Percentiles rank a stretch among this genome's conserved stretches.
Evolutionary conservation across 2,888 invertebrate genomes (phyloP).

Genomic region (Sympetrum striolatum): DNA sequence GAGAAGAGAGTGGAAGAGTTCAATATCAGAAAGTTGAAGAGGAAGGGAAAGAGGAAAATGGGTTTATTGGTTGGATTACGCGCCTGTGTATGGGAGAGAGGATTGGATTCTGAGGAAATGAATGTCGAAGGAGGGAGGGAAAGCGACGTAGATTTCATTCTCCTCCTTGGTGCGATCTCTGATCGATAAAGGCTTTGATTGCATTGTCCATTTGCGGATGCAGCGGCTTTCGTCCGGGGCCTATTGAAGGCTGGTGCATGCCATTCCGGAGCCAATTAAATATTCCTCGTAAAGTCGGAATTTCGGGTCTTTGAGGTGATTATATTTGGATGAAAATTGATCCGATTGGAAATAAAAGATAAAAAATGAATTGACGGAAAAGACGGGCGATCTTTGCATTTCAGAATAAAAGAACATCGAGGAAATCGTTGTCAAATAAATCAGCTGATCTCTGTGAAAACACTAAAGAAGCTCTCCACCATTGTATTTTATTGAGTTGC

Average conservation of each 20-base stretch:
- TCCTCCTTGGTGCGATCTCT: not conserved
- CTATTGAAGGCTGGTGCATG: not conserved
- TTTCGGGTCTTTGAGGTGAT: too few species aligned
- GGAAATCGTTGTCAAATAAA: too few species aligned
- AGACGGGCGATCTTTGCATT: too few species aligned
- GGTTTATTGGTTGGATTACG: not conserved
- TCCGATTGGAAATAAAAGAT: too few species aligned
- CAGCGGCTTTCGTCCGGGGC: not conserved
- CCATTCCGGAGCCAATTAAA: not conserved
- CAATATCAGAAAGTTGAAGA: not conserved
- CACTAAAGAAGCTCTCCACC: too few species aligned
- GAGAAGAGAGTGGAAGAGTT: not conserved
- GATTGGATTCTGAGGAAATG: not conserved
- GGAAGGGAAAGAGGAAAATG: not conserved
- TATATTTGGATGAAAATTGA: too few species aligned
- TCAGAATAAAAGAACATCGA: too few species aligned
- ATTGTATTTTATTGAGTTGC: too few species aligned
- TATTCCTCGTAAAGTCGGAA: conserved; percentile 4
- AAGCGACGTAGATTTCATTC: not conserved
- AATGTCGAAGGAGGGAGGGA: not conserved
- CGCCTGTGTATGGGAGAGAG: not conserved
- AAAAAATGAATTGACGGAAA: too few species aligned
- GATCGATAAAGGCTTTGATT: conserved; percentile 12
- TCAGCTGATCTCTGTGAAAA: too few species aligned
- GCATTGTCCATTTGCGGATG: conserved; percentile 33